Conservation (phyloP, 2,888 invertebrate species). For the Plusia festucae region DNA sequence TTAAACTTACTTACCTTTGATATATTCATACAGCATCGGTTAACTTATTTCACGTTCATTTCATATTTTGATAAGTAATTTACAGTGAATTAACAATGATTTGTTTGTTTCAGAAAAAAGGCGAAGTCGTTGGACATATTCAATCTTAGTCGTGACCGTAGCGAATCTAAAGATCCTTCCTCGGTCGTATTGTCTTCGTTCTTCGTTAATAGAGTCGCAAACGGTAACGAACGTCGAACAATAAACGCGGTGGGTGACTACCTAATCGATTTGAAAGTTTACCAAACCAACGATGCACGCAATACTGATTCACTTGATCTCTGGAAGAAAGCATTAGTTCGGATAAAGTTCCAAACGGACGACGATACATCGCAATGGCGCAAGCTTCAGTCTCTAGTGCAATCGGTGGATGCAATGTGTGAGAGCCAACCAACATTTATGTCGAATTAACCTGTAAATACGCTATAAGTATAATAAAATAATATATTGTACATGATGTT, state of each 20-base stretch:
- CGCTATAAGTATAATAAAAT: not conserved
- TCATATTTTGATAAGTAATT: constrained; percentile 1
- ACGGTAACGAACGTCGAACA: constrained; percentile 2
- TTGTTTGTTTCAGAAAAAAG: not conserved
- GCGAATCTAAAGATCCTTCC: constrained; percentile 7
- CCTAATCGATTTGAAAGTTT: constrained; percentile 4
- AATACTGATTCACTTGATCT: constrained; percentile 4
- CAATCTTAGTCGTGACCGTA: constrained; percentile 1
- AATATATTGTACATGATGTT: constrained; percentile 4
- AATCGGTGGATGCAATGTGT: constrained; percentile 4
- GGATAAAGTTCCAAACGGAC: constrained; percentile 6
- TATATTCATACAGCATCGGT: constrained; percentile 6
- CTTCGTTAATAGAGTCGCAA: constrained; percentile 12
- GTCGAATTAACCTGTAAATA: constrained; percentile 4
- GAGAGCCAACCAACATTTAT: constrained; percentile 4
- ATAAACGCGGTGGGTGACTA: constrained; percentile 2
- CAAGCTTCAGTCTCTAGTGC: constrained; percentile 5
- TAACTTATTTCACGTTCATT: constrained; percentile 6
- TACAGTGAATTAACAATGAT: not conserved
- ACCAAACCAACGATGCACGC: constrained; percentile 4
- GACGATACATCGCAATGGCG: constrained; percentile 9
- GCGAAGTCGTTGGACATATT: constrained; percentile 6
- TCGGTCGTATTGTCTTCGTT: constrained; percentile 2
- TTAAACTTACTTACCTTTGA: not conserved
- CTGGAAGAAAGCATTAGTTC: constrained; percentile 1